Conservation (phyloP, 2,113 vertebrate genomes). For the Strix uralensis region DNA sequence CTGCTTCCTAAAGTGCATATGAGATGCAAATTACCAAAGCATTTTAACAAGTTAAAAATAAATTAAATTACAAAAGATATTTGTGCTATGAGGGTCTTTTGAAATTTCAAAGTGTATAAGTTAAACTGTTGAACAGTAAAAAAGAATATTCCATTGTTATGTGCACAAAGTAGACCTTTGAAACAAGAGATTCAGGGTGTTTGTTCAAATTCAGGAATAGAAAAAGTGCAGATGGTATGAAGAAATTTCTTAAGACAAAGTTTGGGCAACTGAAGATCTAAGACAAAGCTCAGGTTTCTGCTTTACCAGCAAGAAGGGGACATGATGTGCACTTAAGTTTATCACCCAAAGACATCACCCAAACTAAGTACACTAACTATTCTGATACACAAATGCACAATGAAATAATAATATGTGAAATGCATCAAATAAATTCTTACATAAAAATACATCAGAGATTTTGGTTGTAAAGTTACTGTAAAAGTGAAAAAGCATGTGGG, state of each 20-base stretch:
- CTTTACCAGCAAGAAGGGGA: background rate
- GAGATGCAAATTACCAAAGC: background rate
- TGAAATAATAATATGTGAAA: background rate
- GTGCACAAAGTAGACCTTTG: background rate
- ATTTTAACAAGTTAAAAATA: background rate
- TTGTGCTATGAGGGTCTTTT: background rate
- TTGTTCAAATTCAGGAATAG: background rate
- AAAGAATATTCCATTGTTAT: background rate
- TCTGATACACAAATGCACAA: background rate
- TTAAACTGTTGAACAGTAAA: background rate
- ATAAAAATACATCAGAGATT: background rate
- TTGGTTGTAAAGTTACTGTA: background rate
- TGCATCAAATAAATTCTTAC: background rate
- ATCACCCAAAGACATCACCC: background rate
- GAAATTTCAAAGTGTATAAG: background rate
- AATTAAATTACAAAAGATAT: background rate
- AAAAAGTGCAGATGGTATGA: background rate
- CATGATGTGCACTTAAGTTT: background rate
- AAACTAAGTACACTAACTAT: background rate
- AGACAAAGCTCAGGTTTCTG: background rate
- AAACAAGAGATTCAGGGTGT: background rate
- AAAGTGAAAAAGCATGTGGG: background rate
- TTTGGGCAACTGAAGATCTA: background rate
- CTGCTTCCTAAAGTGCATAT: background rate
- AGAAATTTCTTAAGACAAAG: background rate